Evolutionary conservation across 2,113 vertebrate genomes (phyloP), one percentile per base, ranked within the genome.

Genomic region (Parotia lawesii): DNA sequence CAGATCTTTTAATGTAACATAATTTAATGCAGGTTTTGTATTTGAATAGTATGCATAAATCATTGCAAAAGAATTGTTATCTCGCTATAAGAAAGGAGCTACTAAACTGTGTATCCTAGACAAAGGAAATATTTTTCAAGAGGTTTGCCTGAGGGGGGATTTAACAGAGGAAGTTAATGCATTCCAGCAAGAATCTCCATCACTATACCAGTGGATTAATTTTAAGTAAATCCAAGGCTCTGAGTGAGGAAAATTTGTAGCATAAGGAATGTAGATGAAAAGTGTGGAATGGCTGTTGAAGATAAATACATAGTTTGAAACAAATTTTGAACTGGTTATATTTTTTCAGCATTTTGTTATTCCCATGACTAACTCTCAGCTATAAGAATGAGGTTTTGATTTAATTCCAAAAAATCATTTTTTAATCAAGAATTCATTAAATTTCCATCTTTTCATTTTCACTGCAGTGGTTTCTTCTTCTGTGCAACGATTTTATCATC

Each of bases 91-190:
- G 94, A 91, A 92, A 92, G 89, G 42, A 88, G 84, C 56, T 85
- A 74, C 91, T 91, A 95, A 91, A 91, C 56, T 93, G 37, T 87
- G 62, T 82, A 47, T 94, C 88, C 65, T 64, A 92, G 94, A 95
- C 85, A 97, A 97, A 96, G 88, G 94, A 94, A 93, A 78, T 93
- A 95, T 97, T 96, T 97, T 97, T 90, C 94, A 96, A 97, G 92
- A 81, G 60, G 48, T 84, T 97, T 95, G 96, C 95, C 93, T 94
- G 86, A 85, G 72, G 94, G 92, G 86, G 92, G 84, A 96, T 96
- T 96, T 94, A 95, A 64, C 74, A 3, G 62, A 88, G 83, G 71
- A 97, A 97, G 95, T 93, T 97, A 96, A 97, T 96, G 95, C 89
- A 96, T 97, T 95, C 85, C 94, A 96, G 86, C 73, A 89, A 95